Conservation (phyloP, 2,113 vertebrate species). For the Brachypteracias leptosomus region DNA sequence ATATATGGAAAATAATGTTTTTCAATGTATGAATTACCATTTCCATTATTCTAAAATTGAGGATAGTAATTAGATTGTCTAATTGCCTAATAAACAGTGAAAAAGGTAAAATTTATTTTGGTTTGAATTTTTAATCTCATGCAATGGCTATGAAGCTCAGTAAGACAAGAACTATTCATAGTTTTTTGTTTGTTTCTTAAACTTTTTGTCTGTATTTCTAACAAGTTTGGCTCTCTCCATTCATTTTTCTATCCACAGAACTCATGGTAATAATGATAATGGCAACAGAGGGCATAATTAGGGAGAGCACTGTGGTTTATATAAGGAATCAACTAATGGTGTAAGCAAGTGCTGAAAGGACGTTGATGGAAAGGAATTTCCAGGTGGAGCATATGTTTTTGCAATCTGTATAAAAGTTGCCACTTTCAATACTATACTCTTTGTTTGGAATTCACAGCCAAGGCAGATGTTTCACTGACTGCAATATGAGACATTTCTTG, state of each 20-base stretch:
- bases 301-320: background rate
- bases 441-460: background rate
- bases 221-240: background rate
- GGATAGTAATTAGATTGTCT: background rate
- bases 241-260: background rate
- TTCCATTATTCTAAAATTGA: background rate
- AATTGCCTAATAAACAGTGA: background rate
- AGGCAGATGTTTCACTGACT: background rate
- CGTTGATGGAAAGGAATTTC: background rate
- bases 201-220: background rate
- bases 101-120: background rate
- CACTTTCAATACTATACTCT: background rate
- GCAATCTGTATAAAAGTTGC: background rate
- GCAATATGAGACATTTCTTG: background rate
- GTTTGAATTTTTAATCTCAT: background rate
- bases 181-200: background rate
- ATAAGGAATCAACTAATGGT: background rate
- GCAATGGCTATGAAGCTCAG: background rate
- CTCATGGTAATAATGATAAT: background rate
- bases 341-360: background rate
- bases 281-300: background rate
- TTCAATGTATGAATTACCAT: background rate
- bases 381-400: background rate
- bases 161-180: background rate
- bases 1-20: background rate